Percentiles rank a stretch among this genome's conserved stretches.
Conservation (phyloP, 2,113 vertebrate species). For the Arizona elegans region DNA sequence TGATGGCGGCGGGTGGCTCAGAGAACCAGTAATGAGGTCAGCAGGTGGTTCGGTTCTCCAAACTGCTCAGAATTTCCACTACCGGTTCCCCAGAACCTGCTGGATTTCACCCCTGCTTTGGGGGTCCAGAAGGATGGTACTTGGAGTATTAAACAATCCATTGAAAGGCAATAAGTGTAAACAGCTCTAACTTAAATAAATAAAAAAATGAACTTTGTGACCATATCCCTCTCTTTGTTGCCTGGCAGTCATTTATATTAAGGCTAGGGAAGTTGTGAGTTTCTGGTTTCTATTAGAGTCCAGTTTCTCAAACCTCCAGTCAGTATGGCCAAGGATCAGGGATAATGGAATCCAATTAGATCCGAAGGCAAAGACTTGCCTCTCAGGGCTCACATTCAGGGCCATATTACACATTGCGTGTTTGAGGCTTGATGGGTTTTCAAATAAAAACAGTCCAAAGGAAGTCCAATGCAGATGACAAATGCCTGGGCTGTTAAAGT, state of each 20-base stretch:
- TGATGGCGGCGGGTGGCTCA: too few species aligned
- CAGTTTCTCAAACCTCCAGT: neutral
- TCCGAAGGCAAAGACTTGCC: neutral
- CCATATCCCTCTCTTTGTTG: neutral
- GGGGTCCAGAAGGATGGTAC: neutral
- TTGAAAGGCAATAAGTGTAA: neutral
- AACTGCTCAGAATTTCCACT: too few species aligned
- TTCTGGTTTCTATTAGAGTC: neutral
- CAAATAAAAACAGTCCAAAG: neutral
- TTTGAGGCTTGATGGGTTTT: neutral
- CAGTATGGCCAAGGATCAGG: neutral
- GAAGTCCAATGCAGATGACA: neutral
- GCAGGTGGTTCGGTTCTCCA: too few species aligned
- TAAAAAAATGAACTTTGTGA: neutral
- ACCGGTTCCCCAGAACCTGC: too few species aligned
- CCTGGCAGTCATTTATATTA: too few species aligned
- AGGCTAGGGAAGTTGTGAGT: neutral
- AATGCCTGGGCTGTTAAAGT: neutral
- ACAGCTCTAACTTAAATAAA: neutral
- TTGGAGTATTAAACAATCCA: neutral
- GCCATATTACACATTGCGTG: neutral
- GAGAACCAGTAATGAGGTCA: too few species aligned
- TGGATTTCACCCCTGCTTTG: too few species aligned
- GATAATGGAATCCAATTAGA: neutral
- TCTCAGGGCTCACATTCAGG: neutral